Evolutionary conservation across 1,140 invertebrate genomes (phyloP).

Genomic region (Hyles euphorbiae): DNA sequence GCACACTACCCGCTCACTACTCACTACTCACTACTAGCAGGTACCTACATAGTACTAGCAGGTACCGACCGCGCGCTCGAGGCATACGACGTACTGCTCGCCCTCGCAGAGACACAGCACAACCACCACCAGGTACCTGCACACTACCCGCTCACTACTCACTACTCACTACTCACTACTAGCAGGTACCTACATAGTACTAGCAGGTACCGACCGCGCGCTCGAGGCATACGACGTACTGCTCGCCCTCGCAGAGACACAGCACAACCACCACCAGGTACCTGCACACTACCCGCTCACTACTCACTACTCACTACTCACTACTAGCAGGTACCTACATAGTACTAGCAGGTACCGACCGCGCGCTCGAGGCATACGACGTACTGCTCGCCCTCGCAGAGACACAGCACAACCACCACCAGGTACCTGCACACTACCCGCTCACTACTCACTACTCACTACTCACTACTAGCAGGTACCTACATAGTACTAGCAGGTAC

Average conservation of each 20-base stretch:
- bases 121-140: neutral
- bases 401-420: conserved; percentile 21
- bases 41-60: no score
- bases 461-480: no score
- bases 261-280: neutral
- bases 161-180: no score
- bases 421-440: neutral
- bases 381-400: conserved; percentile 85
- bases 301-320: no score
- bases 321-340: no score
- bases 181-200: no score
- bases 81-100: conserved; percentile 85
- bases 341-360: conserved; percentile 79
- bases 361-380: conserved; percentile 87
- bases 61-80: conserved; percentile 86
- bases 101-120: conserved; percentile 78
- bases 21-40: no score
- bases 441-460: no score
- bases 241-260: conserved; percentile 81
- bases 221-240: conserved; percentile 88
- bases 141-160: neutral
- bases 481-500: conserved; percentile 37
- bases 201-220: conserved; percentile 84
- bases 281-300: neutral
- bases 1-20: neutral